Conservation (phyloP, 1,140 invertebrate genomes). For the Neuroterus valhalla region DNA sequence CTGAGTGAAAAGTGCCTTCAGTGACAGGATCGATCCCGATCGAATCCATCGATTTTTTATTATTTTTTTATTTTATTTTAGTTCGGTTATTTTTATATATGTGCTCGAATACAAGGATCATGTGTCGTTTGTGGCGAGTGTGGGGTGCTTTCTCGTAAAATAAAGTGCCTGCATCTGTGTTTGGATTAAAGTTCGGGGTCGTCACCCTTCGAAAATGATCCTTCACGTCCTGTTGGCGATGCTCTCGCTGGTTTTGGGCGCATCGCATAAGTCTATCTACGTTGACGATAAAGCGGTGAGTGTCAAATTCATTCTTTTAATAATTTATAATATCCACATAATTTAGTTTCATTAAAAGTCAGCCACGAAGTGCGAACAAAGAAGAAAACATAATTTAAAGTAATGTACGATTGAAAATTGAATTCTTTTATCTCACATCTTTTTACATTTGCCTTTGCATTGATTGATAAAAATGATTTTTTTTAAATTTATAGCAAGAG, state of each 20-base stretch:
- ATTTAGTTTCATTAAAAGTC: not conserved
- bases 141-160: not conserved
- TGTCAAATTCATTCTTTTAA: constrained; percentile 37
- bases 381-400: no score
- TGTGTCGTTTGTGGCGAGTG: not conserved
- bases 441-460: no score
- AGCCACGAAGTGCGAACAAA: not conserved
- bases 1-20: not conserved
- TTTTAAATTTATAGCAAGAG: no score
- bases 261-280: constrained; percentile 55
- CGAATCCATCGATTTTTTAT: not conserved
- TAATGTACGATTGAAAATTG: no score
- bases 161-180: not conserved
- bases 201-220: not conserved
- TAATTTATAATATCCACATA: not conserved
- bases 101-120: not conserved
- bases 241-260: constrained; percentile 44
- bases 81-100: no score
- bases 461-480: no score
- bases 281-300: constrained; percentile 66
- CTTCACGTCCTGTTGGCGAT: constrained; percentile 34
- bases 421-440: no score
- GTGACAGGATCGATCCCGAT: constrained; percentile 6
- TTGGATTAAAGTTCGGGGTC: not conserved
- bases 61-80: not conserved